phyloP scores from a whole-genome alignment of 2,888 invertebrate genomes.

The Mactromeris polynyma region DNA sequence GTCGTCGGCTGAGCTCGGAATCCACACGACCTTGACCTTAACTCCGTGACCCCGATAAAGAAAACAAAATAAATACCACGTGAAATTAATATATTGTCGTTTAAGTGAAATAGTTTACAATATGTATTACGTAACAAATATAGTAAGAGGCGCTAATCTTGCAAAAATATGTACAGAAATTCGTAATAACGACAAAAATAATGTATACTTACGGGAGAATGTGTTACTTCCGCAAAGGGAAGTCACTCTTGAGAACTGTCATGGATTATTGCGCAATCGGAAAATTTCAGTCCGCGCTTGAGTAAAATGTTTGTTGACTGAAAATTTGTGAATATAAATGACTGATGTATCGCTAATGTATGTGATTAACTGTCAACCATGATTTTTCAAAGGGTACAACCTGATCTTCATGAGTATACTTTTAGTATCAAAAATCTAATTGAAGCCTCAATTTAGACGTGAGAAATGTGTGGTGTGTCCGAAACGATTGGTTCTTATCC shows the following conservation, averaged over 20 bases:
- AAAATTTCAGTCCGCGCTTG: too few species aligned
- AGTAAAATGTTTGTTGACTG: too few species aligned
- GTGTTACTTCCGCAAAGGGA: conserved; percentile 50
- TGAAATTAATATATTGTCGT: not conserved
- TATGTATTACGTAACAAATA: not conserved
- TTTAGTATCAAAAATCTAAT: too few species aligned
- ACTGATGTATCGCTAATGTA: too few species aligned
- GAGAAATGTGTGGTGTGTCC: too few species aligned
- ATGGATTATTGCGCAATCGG: conserved; percentile 52
- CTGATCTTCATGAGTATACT: too few species aligned
- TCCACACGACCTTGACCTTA: conserved; percentile 41
- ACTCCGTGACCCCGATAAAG: conserved; percentile 24
- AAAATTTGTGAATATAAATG: too few species aligned
- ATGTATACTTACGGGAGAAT: not conserved
- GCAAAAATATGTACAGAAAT: too few species aligned
- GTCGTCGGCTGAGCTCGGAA: conserved; percentile 31
- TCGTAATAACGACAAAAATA: not conserved
- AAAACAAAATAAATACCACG: not conserved
- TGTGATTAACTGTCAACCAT: too few species aligned
- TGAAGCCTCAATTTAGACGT: too few species aligned
- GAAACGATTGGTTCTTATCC: too few species aligned
- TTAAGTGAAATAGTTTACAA: not conserved
- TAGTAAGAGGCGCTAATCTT: not conserved
- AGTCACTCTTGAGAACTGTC: conserved; percentile 26
- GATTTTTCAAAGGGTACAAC: too few species aligned